Evolutionary conservation across 2,888 invertebrate genomes (phyloP), one percentile per base, ranked within the genome.

Genomic region (Cantharis nigra): DNA sequence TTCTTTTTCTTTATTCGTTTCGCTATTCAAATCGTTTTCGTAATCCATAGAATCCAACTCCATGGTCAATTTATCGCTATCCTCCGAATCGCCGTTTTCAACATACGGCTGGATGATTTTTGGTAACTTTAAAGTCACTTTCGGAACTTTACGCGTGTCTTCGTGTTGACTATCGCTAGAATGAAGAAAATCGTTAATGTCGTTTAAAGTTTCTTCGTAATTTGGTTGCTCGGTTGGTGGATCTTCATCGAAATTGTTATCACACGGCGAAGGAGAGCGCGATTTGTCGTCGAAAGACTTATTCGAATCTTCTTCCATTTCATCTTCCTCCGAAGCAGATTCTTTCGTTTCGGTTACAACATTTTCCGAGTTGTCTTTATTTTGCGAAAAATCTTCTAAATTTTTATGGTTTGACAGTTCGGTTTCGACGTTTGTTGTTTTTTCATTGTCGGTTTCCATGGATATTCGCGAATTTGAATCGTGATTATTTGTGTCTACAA

Each of bases 111-210:
- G 76, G 10, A 84, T 84, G 16, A 83, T 82, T 82, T 88, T 87
- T 23, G 87, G 86, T 63, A 89, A 91, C 86, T 93, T 91, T 23
- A 94, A 89, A 81, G 93, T 94, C 74, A 94, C 89, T 87, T 94
- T 94, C 82, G 93, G 94, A 80, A 93, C 92, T 87, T 91, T 91
- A 63, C 88, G 83, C 11, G 87, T 87, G 74, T 88, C 87, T 72
- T 85, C 81, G 10, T 71, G 71, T 20, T 76, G 72, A 13, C 71
- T 67, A 62, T 62, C 71, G 16, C 74, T 71, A 9, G 73, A 71
- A 64, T 67, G 20, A n/a, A 67, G 26, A 67, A 67, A 67, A 1
- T 70, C 30, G 13, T 77, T 81, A 26, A 76, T 79, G 65, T 83
- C 83, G 26, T 65, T 62, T 72, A 62, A 78, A 0, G 62, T 16